Base-by-base conservation (phyloP, 1,140 invertebrate species). In the Helicoverpa zea region DNA sequence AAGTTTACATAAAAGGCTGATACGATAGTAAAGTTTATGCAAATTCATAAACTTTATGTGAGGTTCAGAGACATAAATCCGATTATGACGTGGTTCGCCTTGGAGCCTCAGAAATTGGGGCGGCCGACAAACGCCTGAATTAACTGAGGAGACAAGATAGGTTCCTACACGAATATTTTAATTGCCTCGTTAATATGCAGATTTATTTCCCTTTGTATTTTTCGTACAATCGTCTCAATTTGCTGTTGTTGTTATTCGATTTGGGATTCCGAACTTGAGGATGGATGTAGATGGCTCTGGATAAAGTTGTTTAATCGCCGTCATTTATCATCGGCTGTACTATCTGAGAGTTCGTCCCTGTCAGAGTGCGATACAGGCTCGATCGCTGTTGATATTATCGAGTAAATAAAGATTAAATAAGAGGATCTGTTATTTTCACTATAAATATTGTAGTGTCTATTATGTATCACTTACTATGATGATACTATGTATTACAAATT, bases 31-130 rank as follows among this genome's bases (percentile, higher is more conserved):
- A 79, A 79, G 85, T 87, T 86, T 84, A 89, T 89, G 86, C 84
- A 86, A 85, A 89, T 89, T 85, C 80, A 77, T 79, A 68, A 87
- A 88, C 81, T 88, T 89, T 85, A 86, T 72, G 81, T 83, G 59
- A 82, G 79, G 81, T 77, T 70, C 59, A 49, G 29, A 76, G 58
- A 83, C 74, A 23, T 49, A 82, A 89, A 89, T 87, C 86, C 81
- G 84, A 87, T 89, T 89, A 87, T 56, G 81, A 79, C 63, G 83
- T 79, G 56, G 63, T 82, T 23, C 77, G 74, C 61, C 81, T 82
- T 81, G 59, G 16, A 79, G 14, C 79, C 78, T 72, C 78, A 73
- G 49, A 83, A 85, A 86, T 84, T 84, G 81, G 78, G 61, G 47
- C 23, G 14, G 35, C 56, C 74, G 3, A 51, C 56, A 81, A 81